A percentile compares a stretch with the other conserved stretches of the same genome.
phyloP scores from a whole-genome alignment of 2,113 vertebrate species.

The Crotophaga sulcirostris region DNA sequence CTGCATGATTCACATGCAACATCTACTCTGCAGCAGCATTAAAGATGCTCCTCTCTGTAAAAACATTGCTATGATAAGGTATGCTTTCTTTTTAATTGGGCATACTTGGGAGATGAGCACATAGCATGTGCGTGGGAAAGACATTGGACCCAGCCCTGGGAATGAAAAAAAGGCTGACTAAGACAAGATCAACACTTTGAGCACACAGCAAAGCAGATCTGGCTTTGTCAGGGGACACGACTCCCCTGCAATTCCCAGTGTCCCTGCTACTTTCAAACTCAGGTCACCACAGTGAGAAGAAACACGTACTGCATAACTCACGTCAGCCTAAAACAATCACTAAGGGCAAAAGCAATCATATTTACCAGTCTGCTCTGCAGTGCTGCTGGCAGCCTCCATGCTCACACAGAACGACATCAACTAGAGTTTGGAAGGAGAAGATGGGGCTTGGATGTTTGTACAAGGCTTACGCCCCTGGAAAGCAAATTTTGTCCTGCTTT shows the following conservation, averaged over 20 bases:
- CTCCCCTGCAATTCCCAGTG: background rate
- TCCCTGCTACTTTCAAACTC: background rate
- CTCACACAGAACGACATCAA: background rate
- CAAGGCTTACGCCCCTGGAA: background rate
- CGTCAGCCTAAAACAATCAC: background rate
- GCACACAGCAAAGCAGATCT: background rate
- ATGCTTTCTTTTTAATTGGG: background rate
- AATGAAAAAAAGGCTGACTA: background rate
- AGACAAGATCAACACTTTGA: background rate
- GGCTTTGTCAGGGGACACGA: background rate
- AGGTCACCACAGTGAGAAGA: background rate
- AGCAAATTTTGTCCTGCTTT: slow-evolving; percentile 19
- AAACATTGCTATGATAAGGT: background rate
- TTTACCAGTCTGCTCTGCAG: background rate
- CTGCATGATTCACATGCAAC: background rate
- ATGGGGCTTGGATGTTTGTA: background rate
- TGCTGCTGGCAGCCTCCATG: background rate
- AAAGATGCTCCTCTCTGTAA: background rate
- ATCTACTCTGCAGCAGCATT: background rate
- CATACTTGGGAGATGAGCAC: background rate
- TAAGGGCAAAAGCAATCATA: background rate
- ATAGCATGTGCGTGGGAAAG: background rate
- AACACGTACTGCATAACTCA: background rate
- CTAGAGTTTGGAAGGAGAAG: background rate
- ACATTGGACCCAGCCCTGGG: background rate